A percentile compares a stretch with the other conserved stretches of the same genome.
These are phyloP conservation scores for Ochotona princeps DNA, from an alignment of 2,113 vertebrate genomes.

Conservation along the genomic window DNA sequence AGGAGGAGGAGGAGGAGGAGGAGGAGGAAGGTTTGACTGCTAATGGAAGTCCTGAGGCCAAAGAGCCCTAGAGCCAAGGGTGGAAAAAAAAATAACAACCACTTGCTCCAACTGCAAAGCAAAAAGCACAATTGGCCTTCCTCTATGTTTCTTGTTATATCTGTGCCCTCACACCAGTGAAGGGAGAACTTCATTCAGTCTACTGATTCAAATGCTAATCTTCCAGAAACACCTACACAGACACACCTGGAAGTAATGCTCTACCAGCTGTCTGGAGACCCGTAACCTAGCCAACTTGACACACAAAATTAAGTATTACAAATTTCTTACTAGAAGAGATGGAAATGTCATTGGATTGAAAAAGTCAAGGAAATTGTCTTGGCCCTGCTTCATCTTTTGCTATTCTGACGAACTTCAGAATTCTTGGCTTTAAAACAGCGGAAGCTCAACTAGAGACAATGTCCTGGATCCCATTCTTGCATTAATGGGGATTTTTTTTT, in stretches of 20 bases:
- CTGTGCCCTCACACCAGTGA: neutral
- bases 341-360: neutral
- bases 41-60: neutral
- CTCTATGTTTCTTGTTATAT: neutral
- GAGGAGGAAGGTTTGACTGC: too few relatives aligned
- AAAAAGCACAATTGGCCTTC: neutral
- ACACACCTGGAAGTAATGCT: neutral
- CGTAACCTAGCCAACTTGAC: neutral
- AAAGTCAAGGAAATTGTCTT: neutral
- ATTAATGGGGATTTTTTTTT: neutral
- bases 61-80: neutral
- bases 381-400: neutral
- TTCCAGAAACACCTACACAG: neutral
- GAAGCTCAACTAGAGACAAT: constrained; percentile 18
- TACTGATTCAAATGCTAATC: neutral
- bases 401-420: neutral
- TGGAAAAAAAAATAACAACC: neutral
- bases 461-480: neutral
- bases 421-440: constrained; percentile 34
- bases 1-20: neutral
- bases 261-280: neutral
- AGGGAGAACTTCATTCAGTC: neutral
- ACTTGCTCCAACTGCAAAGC: neutral
- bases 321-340: neutral
- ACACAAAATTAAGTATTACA: neutral